phyloP scores from a whole-genome alignment of 2,888 invertebrate genomes.

The Eupithecia tripunctaria region DNA sequence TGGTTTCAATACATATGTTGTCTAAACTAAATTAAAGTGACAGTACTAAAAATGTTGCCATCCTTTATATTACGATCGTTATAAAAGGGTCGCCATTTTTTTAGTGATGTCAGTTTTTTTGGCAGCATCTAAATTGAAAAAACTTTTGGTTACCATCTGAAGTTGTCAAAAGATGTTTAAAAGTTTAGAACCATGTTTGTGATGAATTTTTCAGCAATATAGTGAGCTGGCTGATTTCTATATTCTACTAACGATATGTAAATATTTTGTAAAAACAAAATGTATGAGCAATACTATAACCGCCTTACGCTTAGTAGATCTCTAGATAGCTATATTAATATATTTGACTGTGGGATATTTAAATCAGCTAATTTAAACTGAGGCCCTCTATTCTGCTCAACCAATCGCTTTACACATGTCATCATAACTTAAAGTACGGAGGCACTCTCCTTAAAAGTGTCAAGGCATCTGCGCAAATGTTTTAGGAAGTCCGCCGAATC shows the following conservation, averaged over 20 bases:
- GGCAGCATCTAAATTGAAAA: too few species aligned
- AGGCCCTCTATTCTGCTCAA: background rate
- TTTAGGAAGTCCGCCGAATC: too few species aligned
- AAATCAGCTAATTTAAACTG: constrained; percentile 4
- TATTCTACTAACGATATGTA: background rate
- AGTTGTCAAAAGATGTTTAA: background rate
- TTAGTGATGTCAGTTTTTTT: too few species aligned
- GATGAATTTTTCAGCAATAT: background rate
- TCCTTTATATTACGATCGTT: too few species aligned
- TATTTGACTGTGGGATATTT: constrained; percentile 6
- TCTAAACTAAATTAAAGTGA: too few species aligned
- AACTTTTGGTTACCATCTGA: background rate
- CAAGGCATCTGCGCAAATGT: too few species aligned
- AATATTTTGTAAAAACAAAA: background rate
- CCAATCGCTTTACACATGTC: background rate
- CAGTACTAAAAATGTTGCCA: too few species aligned
- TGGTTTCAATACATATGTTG: too few species aligned
- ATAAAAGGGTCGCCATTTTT: too few species aligned
- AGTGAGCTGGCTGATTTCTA: background rate
- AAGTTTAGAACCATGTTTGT: background rate
- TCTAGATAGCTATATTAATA: background rate
- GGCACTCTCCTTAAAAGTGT: background rate
- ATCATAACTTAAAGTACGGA: background rate
- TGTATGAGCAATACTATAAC: background rate
- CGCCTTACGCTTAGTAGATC: constrained; percentile 3